These are phyloP conservation scores for Zosterops borbonicus DNA, from an alignment of 2,113 vertebrate genomes.

Conservation along the genomic window DNA sequence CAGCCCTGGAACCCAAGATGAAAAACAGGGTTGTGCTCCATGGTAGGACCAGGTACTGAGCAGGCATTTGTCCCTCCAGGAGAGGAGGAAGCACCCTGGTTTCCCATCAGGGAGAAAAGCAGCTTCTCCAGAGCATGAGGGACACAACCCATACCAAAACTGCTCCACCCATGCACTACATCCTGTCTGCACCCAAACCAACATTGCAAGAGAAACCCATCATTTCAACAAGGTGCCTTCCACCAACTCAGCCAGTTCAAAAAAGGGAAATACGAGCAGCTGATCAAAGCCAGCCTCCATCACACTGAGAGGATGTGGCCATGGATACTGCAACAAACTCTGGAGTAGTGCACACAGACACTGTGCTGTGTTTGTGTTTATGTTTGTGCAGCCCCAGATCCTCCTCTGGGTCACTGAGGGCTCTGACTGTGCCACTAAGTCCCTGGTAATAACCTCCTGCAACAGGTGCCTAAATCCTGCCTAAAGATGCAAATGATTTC, in stretches of 20 bases:
- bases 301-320: background rate
- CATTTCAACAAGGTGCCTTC: background rate
- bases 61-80: background rate
- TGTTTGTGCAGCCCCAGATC: background rate
- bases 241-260: background rate
- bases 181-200: background rate
- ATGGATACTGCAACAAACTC: background rate
- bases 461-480: background rate
- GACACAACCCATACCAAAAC: background rate
- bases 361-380: background rate
- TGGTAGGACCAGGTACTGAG: background rate
- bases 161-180: background rate
- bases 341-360: background rate
- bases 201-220: background rate
- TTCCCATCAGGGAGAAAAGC: background rate
- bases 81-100: background rate
- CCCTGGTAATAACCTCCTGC: background rate
- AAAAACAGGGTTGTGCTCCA: background rate
- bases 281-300: background rate
- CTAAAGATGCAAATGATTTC: background rate
- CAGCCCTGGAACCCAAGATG: background rate
- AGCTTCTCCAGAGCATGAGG: background rate
- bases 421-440: background rate
- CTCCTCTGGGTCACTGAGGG: fast-evolving
- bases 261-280: background rate